A percentile compares a stretch with the other conserved stretches of the same genome.
These are phyloP conservation scores for Apoderus coryli DNA, from an alignment of 2,888 invertebrate genomes.

Conservation along the genomic window DNA sequence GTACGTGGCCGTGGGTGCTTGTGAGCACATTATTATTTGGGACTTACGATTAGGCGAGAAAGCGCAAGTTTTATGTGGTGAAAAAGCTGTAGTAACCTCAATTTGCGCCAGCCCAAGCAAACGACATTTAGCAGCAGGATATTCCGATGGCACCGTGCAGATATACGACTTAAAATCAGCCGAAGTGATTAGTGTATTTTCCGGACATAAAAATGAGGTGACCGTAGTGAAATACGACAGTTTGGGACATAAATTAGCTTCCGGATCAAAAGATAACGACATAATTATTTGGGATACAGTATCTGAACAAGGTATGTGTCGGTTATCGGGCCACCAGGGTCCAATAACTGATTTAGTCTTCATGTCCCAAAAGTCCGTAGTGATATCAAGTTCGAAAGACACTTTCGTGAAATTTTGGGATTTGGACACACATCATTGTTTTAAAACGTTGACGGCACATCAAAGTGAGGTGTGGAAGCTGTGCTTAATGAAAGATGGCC, in stretches of 20 bases:
- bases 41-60: slow-evolving; percentile 77
- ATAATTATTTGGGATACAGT: slow-evolving; percentile 92
- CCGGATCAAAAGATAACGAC: slow-evolving; percentile 88
- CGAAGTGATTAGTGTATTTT: slow-evolving; percentile 56
- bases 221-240: slow-evolving; percentile 71
- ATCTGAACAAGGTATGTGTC: slow-evolving; percentile 75
- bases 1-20: slow-evolving; percentile 81
- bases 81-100: slow-evolving; percentile 63
- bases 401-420: slow-evolving; percentile 97
- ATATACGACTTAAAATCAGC: slow-evolving; percentile 64
- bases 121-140: slow-evolving; percentile 77
- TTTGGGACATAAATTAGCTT: slow-evolving; percentile 71
- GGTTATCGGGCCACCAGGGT: slow-evolving; percentile 86
- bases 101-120: slow-evolving; percentile 64
- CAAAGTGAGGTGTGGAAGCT: slow-evolving; percentile 81
- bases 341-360: slow-evolving; percentile 71
- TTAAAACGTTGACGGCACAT: slow-evolving; percentile 85
- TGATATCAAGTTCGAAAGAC: slow-evolving; percentile 82
- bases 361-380: slow-evolving; percentile 49
- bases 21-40: slow-evolving; percentile 90
- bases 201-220: slow-evolving; percentile 77
- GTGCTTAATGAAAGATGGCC: slow-evolving; percentile 60
- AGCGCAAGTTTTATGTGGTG: slow-evolving; percentile 64
- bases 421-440: slow-evolving; percentile 86
- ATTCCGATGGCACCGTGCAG: slow-evolving; percentile 75